phyloP scores from a whole-genome alignment of 2,888 invertebrate species.

The Drosophila kanekoi region DNA sequence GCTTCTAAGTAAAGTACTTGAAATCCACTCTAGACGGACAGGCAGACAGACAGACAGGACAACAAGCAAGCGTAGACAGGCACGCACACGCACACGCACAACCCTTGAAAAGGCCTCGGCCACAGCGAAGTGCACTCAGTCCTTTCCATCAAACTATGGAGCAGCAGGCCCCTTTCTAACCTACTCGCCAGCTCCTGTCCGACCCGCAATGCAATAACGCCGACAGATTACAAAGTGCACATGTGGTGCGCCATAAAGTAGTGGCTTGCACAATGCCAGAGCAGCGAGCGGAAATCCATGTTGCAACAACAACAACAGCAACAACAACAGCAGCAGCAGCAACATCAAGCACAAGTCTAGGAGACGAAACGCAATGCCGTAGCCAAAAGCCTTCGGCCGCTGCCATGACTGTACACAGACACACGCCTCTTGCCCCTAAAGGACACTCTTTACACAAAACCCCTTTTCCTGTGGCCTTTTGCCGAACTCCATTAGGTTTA shows the following conservation, averaged over 20 bases:
- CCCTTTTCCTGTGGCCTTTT: constrained; percentile 47
- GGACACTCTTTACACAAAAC: background rate
- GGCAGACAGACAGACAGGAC: constrained; percentile 14
- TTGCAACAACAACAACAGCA: constrained; percentile 55
- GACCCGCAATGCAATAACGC: constrained; percentile 77
- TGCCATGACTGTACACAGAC: background rate
- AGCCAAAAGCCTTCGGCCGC: constrained; percentile 49
- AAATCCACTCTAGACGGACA: constrained; percentile 33
- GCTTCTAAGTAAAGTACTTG: constrained; percentile 50
- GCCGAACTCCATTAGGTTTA: constrained; percentile 79
- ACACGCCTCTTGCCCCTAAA: background rate
- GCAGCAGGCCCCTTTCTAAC: background rate
- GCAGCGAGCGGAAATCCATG: constrained; percentile 71
- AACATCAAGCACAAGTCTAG: constrained; percentile 24
- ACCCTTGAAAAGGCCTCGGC: constrained; percentile 48
- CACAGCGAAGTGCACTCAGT: constrained; percentile 68
- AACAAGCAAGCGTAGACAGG: constrained; percentile 14
- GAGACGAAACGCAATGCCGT: constrained; percentile 39
- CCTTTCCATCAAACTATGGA: constrained; percentile 18
- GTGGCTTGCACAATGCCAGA: constrained; percentile 60
- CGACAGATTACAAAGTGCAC: constrained; percentile 81
- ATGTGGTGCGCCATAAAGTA: constrained; percentile 77
- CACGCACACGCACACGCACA: constrained; percentile 10
- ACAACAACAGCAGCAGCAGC: constrained; percentile 33
- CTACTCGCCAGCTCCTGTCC: constrained; percentile 12